Base-by-base conservation (phyloP, 2,113 vertebrate genomes). In the Balaenoptera acutorostrata region DNA sequence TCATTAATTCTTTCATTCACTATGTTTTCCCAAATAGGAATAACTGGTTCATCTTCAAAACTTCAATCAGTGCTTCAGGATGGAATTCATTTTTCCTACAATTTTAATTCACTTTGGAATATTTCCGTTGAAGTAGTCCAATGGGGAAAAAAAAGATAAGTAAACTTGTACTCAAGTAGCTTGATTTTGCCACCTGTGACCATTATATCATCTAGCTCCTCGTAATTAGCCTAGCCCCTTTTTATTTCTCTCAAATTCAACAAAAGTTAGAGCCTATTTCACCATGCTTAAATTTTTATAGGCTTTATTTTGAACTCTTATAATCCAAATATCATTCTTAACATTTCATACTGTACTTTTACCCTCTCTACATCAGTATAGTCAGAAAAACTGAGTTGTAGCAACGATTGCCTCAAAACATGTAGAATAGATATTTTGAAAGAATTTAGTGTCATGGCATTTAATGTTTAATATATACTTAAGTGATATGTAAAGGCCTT, bases 1-100 rank as follows among this genome's bases (percentile, higher is more conserved):
- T 93, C 20, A 85, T 93, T 41, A 41, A 39, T 41, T 82, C 61
- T 86, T 81, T 77, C 68, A 95, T 41, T 74, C 59, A 68, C 71
- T 21, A 59, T 49, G 11, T 80, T 92, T 92, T 75, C 23, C 13
- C 31, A 59, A 80, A 84, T 87, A 93, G 23, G 9, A 95, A 84
- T 61, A 77, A 85, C 13, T 12, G 17, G 74, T 14, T 92, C 44
- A 64, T 55, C 31, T 90, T 82, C 87, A 20, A 69, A 78, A 83
- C 23, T 77, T 90, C 11, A 87, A 57, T 91, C 69, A 69, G 5
- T 31, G 4, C 5, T 57, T 63, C 25, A 33, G 20, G 15, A 55
- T 68, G 21, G 87, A 92, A 74, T 39, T 89, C n/a, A 64, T 82
- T 63, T 25, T 17, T 5, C 25, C 23, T 41, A 74, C 33, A 96